These are phyloP conservation scores for Euzophera pinguis DNA, from an alignment of 2,888 invertebrate species.

Conservation along the genomic window DNA sequence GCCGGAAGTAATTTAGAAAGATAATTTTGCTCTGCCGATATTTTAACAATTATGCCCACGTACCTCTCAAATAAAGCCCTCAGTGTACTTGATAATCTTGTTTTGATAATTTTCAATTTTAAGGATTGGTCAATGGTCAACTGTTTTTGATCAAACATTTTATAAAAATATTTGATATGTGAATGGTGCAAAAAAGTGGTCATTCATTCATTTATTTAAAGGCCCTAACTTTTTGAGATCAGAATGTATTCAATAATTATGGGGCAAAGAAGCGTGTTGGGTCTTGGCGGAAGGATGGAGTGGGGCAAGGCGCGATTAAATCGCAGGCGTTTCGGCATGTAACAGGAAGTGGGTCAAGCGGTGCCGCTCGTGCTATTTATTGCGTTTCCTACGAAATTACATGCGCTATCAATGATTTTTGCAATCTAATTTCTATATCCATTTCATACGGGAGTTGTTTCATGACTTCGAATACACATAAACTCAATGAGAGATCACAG, in stretches of 20 bases:
- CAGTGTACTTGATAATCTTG: no score
- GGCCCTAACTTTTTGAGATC: constrained; percentile 57
- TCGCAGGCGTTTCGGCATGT: constrained; percentile 77
- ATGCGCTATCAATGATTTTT: constrained; percentile 41
- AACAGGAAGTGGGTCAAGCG: constrained; percentile 77
- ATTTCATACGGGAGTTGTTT: neutral
- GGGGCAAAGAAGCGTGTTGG: constrained; percentile 68
- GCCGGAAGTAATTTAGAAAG: no score
- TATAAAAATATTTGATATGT: no score
- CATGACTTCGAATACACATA: no score
- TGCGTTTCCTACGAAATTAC: constrained; percentile 72
- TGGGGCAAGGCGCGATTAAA: constrained; percentile 71
- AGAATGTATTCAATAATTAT: constrained; percentile 74
- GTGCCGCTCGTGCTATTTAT: constrained; percentile 72
- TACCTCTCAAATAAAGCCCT: no score
- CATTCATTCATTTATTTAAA: no score
- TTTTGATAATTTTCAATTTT: no score
- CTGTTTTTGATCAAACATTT: no score
- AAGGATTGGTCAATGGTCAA: no score
- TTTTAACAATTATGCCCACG: no score
- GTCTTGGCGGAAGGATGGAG: constrained; percentile 65
- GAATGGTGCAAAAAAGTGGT: no score
- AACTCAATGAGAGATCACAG: neutral
- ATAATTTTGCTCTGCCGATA: no score
- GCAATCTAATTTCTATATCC: neutral